phyloP scores from a whole-genome alignment of 2,888 invertebrate genomes.

The Agriotes lineatus region DNA sequence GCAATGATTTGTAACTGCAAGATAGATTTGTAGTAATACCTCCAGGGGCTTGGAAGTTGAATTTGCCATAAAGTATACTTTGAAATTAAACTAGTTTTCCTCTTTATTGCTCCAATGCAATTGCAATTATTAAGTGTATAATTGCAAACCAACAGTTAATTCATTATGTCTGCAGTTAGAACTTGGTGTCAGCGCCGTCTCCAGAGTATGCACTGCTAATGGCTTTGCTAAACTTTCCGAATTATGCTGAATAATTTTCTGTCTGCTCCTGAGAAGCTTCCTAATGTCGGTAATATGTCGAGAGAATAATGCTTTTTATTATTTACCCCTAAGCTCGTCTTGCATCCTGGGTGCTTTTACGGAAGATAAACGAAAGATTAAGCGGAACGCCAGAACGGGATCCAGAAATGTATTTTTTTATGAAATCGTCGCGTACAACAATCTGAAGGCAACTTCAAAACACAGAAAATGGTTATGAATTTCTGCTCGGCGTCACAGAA shows the following conservation, averaged over 20 bases:
- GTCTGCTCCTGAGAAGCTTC: slow-evolving; percentile 31
- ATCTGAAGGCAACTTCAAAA: no score
- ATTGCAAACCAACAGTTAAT: slow-evolving; percentile 43
- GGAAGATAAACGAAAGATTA: no score
- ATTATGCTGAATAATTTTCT: slow-evolving; percentile 36
- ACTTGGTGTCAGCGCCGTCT: slow-evolving; percentile 35
- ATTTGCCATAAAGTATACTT: no score
- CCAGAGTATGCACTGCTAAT: slow-evolving; percentile 31
- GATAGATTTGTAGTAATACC: no score
- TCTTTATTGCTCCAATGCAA: slow-evolving; percentile 30
- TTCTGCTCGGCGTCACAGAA: background rate
- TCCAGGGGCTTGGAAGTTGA: no score
- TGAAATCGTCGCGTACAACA: no score
- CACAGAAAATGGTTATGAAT: no score
- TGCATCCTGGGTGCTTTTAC: no score
- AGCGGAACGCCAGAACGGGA: no score
- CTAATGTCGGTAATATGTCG: slow-evolving; percentile 29
- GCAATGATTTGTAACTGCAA: no score
- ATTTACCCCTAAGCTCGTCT: no score
- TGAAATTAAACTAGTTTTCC: slow-evolving; percentile 16
- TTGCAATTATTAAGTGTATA: slow-evolving; percentile 38
- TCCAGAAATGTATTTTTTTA: no score
- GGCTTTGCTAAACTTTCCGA: slow-evolving; percentile 40
- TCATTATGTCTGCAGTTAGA: slow-evolving; percentile 39
- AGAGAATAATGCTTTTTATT: slow-evolving; percentile 1